phyloP scores from a whole-genome alignment of 2,797 vertebrate genomes.

The Tympanoctomys barrerae region DNA sequence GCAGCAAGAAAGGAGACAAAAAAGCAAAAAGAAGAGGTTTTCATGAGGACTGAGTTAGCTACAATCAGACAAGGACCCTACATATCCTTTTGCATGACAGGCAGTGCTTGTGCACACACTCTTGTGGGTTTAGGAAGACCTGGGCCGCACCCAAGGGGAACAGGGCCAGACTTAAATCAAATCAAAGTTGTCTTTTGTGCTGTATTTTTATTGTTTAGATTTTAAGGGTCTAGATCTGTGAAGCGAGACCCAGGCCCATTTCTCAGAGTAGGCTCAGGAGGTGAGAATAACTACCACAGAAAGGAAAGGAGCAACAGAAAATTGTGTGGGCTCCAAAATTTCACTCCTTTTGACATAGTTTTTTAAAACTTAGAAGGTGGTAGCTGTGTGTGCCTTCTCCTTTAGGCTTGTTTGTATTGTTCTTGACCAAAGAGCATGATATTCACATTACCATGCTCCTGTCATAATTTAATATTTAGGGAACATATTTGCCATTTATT shows the following conservation, averaged over 20 bases:
- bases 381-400: background rate
- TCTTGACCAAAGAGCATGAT: background rate
- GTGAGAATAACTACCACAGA: background rate
- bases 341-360: background rate
- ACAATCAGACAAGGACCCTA: background rate
- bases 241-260: background rate
- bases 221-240: background rate
- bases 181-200: background rate
- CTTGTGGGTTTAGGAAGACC: background rate
- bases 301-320: background rate
- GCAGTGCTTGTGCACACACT: background rate
- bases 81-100: background rate
- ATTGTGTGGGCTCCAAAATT: background rate
- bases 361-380: background rate
- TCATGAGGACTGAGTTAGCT: background rate
- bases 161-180: background rate
- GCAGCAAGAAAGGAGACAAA: background rate
- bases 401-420: background rate
- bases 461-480: background rate
- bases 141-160: background rate
- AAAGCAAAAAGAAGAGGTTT: background rate
- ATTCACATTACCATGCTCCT: background rate
- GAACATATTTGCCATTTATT: background rate
- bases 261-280: background rate
- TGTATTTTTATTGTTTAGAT: background rate